Conservation (phyloP, 64 coral and sea anemone species). For the Anthopleura sola region DNA sequence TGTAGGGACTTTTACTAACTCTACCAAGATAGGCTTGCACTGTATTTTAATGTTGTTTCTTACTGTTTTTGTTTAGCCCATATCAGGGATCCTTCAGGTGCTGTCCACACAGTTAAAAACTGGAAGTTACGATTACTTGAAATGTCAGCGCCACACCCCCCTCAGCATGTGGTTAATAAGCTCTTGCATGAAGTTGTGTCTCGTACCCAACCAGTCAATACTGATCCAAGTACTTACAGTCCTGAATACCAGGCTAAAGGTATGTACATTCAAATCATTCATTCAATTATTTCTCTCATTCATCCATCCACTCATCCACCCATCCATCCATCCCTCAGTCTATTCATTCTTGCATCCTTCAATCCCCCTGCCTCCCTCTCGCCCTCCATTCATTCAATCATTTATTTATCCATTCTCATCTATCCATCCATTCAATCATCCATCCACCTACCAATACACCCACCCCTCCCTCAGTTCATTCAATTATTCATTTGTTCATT, state of each 20-base stretch:
- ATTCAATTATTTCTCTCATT: not conserved
- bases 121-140: constrained; percentile 97
- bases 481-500: too few relatives aligned
- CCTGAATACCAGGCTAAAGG: constrained; percentile 67
- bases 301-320: not conserved
- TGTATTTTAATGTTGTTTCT: not conserved
- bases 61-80: constrained; percentile 51
- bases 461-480: too few relatives aligned
- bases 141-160: constrained; percentile 91
- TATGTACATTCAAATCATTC: not conserved
- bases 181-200: constrained; percentile 94
- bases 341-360: too few relatives aligned
- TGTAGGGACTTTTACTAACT: too few relatives aligned
- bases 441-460: too few relatives aligned
- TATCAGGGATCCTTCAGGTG: constrained; percentile 82
- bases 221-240: constrained; percentile 43
- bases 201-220: constrained; percentile 60
- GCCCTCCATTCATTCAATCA: too few relatives aligned
- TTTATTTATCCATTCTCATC: too few relatives aligned
- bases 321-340: too few relatives aligned
- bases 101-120: constrained; percentile 83
- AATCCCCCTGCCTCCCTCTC: too few relatives aligned
- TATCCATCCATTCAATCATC: too few relatives aligned
- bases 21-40: too few relatives aligned
- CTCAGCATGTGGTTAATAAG: constrained; percentile 92